Evolutionary conservation across 2,888 invertebrate species (phyloP).

Genomic region (Mayetiola destructor): DNA sequence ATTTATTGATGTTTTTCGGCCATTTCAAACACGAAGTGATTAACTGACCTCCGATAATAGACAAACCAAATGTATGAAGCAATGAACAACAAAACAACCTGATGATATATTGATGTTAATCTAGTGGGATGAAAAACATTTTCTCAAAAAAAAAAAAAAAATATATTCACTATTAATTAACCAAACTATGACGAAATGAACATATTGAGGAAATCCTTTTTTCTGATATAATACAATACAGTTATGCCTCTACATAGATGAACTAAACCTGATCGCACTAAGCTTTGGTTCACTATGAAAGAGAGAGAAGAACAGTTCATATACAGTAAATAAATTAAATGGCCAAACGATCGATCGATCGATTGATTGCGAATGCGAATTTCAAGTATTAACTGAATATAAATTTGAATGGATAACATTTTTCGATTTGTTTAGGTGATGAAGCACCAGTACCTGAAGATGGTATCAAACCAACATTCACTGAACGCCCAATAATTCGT

Average conservation of each 20-base stretch:
- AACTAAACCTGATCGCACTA: too few species aligned
- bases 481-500: conserved; percentile 92
- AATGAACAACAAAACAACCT: neutral
- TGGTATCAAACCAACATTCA: conserved; percentile 93
- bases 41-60: conserved; percentile 2
- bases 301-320: too few species aligned
- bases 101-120: conserved; percentile 4
- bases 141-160: too few species aligned
- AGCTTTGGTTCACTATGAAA: too few species aligned
- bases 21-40: neutral
- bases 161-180: too few species aligned
- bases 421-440: conserved; percentile 53
- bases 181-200: too few species aligned
- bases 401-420: too few species aligned
- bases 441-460: conserved; percentile 87
- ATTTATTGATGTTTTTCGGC: neutral
- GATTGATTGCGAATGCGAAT: neutral
- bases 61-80: neutral
- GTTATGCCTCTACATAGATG: too few species aligned
- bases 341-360: neutral
- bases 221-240: too few species aligned
- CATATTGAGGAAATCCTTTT: too few species aligned
- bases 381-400: too few species aligned
- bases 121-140: neutral
- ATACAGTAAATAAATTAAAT: too few species aligned